Percentiles rank a stretch among this genome's conserved stretches.
These are phyloP conservation scores for Halcyon smyrnensis DNA, from an alignment of 2,797 vertebrate species.

Conservation along the genomic window DNA sequence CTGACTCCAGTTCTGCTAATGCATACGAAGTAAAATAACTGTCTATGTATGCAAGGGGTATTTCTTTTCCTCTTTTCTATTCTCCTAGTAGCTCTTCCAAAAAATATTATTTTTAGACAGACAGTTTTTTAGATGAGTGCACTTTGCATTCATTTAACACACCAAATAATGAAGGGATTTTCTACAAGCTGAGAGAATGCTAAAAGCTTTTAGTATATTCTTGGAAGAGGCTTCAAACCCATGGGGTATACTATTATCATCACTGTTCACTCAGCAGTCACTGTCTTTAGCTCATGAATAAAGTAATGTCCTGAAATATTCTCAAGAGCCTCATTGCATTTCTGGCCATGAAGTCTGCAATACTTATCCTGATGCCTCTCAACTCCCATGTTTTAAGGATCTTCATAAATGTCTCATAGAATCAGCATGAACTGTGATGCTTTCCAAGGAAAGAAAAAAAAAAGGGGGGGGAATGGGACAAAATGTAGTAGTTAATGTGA, in stretches of 20 bases:
- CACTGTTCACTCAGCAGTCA: conserved; percentile 1
- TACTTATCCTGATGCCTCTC: background rate
- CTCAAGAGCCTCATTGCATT: conserved; percentile 13
- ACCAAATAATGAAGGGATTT: conserved; percentile 31
- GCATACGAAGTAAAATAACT: conserved; percentile 32
- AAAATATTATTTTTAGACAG: conserved; percentile 63
- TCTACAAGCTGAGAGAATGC: background rate
- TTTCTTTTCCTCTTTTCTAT: background rate
- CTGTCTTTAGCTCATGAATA: conserved; percentile 27
- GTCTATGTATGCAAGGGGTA: background rate
- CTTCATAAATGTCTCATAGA: conserved; percentile 26
- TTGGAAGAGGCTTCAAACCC: background rate
- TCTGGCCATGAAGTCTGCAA: background rate
- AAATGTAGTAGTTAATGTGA: background rate
- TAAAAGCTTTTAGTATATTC: conserved; percentile 36
- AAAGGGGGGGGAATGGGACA: background rate
- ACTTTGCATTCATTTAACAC: conserved; percentile 25
- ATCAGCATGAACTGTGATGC: background rate
- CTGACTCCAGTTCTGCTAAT: conserved; percentile 32
- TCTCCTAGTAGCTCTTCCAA: conserved; percentile 18
- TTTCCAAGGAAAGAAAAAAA: background rate
- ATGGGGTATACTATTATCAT: background rate
- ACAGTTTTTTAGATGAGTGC: conserved; percentile 29
- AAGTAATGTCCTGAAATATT: conserved; percentile 48
- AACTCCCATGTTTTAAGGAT: conserved; percentile 23